Base-by-base conservation (phyloP, 1,140 invertebrate species). In the Rhynchophorus ferrugineus region DNA sequence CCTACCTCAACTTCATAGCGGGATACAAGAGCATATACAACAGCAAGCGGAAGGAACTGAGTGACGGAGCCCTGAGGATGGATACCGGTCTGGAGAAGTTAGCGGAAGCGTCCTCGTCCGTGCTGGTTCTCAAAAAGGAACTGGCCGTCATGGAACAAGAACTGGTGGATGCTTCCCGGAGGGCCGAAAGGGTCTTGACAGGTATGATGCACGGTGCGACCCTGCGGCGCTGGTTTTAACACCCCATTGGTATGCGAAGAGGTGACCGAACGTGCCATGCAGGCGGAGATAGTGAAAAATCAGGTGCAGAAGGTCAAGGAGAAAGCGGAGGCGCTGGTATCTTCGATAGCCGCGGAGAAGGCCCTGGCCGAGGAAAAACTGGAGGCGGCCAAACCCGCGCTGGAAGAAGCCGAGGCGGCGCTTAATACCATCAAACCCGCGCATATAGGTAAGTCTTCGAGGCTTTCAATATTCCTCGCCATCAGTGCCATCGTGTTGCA, bases 381-480 rank as follows among this genome's bases (percentile, higher is more conserved):
- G 21, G 90, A 93, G 73, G 88, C 85, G 7, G 91, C 91, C 1
- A 89, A 89, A 65, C 91, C 91, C 11, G 91, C 91, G 0, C 70
- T 96, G 21, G 87, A 93, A 70, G 93, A 95, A 75, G 94, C 94
- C 1, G 93, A 97, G 74, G 83, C 88, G 39, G 94, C 94, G 3
- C 74, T 98, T 5, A 96, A 97, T 62, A 98, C 94, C 0, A 97
- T 98, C 45, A 95, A 95, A 71, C 92, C 91, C 43, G 90, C 92
- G 2, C 94, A 97, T 69, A 98, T 98, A 62, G 78, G 77, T 78
- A 62, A 58, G 13, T 44, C 17, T 39, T 7, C 38, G 38, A 8
- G 7, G 18, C 14, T 16, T 33, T 45, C 5, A 14, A 14, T 18
- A n/a, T 41, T 18, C 9, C 9, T 7, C n/a, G 5, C 9, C n/a